phyloP scores from a whole-genome alignment of 2,797 vertebrate species.

The Alfaro cultratus region DNA sequence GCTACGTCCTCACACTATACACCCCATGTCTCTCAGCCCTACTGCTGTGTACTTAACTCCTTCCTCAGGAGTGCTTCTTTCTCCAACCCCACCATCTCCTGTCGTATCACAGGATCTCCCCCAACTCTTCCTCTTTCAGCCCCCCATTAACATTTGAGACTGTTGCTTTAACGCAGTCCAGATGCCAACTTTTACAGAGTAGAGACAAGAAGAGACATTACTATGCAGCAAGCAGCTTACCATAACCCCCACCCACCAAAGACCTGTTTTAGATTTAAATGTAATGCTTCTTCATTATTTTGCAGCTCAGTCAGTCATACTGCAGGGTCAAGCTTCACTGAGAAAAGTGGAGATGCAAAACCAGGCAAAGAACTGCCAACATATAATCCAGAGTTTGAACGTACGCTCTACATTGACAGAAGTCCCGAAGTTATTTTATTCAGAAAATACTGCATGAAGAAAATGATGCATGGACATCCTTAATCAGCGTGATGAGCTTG shows the following conservation, averaged over 20 bases:
- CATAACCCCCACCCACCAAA: slow-evolving; percentile 14
- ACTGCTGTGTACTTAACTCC: slow-evolving; percentile 33
- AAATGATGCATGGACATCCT: slow-evolving; percentile 37
- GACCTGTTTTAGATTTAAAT: slow-evolving; percentile 38
- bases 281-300: slow-evolving; percentile 19
- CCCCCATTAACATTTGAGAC: slow-evolving; percentile 67
- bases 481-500: slow-evolving; percentile 58
- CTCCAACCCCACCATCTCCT: slow-evolving; percentile 13
- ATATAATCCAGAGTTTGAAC: neutral
- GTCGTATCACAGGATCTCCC: slow-evolving; percentile 26
- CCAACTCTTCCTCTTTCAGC: slow-evolving; percentile 31
- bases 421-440: slow-evolving; percentile 8
- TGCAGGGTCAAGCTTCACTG: neutral
- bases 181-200: slow-evolving; percentile 60
- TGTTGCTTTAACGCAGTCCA: slow-evolving; percentile 72
- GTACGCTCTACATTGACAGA: neutral
- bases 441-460: slow-evolving; percentile 20
- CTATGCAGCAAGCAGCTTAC: slow-evolving; percentile 8
- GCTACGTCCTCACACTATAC: slow-evolving; percentile 20
- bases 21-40: slow-evolving; percentile 14
- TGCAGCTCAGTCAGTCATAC: slow-evolving; percentile 7
- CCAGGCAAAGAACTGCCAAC: neutral
- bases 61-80: slow-evolving; percentile 28
- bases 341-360: slow-evolving; percentile 5
- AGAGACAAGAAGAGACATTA: slow-evolving; percentile 21